These are phyloP conservation scores for Stichopus horrens DNA, from an alignment of 53 echinoderm and acorn worm genomes.

Conservation along the genomic window DNA sequence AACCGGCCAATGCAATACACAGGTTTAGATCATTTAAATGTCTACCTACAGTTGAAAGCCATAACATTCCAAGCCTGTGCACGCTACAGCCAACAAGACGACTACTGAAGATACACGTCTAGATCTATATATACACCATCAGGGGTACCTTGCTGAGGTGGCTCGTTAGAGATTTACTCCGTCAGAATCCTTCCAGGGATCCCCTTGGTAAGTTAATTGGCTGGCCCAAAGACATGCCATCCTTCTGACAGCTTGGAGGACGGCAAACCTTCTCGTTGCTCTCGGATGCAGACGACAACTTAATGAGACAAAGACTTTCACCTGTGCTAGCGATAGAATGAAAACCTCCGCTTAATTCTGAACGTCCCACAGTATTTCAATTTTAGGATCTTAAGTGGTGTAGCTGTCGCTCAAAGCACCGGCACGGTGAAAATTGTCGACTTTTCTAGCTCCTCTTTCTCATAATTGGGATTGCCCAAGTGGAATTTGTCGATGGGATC, in stretches of 20 bases:
- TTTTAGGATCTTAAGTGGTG: conserved; percentile 23
- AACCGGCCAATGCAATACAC: too few relatives aligned
- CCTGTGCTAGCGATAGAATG: conserved; percentile 1
- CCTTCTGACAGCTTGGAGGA: not conserved
- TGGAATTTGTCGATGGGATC: too few relatives aligned
- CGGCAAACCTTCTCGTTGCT: not conserved
- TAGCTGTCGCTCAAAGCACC: not conserved
- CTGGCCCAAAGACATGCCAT: conserved; percentile 3
- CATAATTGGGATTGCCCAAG: too few relatives aligned
- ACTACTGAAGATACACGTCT: too few relatives aligned
- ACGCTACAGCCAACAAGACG: too few relatives aligned
- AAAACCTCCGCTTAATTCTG: not conserved
- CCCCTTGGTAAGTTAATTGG: conserved; percentile 12
- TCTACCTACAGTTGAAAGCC: too few relatives aligned
- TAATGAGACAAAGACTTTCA: conserved; percentile 18
- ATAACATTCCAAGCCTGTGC: too few relatives aligned
- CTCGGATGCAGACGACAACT: not conserved
- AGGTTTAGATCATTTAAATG: too few relatives aligned
- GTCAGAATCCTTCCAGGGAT: not conserved
- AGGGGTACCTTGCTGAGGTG: not conserved
- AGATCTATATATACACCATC: not conserved
- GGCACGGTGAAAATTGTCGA: too few relatives aligned
- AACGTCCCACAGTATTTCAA: conserved; percentile 27
- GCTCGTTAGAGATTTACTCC: conserved; percentile 3
- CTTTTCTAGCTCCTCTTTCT: too few relatives aligned